Conservation (phyloP, 2,797 vertebrate genomes). For the Octomys mimax region DNA sequence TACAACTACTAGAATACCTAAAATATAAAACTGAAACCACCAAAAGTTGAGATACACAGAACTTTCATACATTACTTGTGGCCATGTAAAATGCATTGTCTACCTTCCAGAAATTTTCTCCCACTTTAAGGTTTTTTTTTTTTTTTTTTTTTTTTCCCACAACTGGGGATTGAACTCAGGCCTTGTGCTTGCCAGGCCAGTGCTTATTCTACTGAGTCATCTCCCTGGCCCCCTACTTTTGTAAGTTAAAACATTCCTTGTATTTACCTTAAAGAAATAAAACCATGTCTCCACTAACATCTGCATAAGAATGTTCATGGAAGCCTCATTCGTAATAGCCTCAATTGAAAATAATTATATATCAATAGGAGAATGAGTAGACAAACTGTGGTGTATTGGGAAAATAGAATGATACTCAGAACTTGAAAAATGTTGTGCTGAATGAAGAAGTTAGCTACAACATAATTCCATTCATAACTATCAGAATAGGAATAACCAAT, state of each 20-base stretch:
- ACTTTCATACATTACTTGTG: background rate
- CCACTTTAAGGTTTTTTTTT: background rate
- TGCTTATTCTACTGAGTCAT: too few relatives aligned
- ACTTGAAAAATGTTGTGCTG: background rate
- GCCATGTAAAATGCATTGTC: background rate
- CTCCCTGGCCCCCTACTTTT: background rate
- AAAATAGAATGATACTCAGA: background rate
- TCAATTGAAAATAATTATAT: background rate
- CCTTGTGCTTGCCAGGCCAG: too few relatives aligned
- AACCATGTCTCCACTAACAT: background rate
- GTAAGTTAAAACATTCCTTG: background rate
- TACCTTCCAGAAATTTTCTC: background rate
- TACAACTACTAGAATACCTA: background rate
- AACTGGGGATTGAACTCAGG: too few relatives aligned
- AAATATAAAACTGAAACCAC: background rate
- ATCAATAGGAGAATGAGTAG: background rate
- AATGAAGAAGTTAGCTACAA: background rate
- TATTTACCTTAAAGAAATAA: background rate
- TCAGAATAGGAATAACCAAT: background rate
- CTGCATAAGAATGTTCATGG: background rate
- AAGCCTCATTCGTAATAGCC: background rate
- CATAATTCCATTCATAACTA: background rate
- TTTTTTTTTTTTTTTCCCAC: background rate
- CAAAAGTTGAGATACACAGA: background rate
- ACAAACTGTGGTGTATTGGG: background rate